phyloP scores from a whole-genome alignment of 1,140 invertebrate species.

The Diabrotica undecimpunctata region DNA sequence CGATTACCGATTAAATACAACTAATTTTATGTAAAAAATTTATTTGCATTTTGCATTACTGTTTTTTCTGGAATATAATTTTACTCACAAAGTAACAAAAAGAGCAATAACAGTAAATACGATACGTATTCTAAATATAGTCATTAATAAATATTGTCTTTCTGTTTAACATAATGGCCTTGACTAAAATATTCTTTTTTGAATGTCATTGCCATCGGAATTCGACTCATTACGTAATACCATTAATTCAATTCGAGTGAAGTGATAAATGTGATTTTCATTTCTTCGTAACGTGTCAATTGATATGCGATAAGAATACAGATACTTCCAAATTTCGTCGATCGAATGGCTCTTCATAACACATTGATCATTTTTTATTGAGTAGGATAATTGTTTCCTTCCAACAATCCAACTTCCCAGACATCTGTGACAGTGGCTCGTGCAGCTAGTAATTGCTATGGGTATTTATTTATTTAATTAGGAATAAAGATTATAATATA shows the following conservation, averaged over 20 bases:
- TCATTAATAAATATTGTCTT: too few relatives aligned
- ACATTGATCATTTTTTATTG: background rate
- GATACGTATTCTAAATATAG: too few relatives aligned
- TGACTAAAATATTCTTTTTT: background rate
- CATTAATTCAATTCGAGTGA: background rate
- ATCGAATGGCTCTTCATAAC: background rate
- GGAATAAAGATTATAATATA: too few relatives aligned
- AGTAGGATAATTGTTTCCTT: background rate
- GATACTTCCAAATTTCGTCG: background rate
- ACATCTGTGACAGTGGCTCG: too few relatives aligned
- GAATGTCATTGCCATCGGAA: background rate
- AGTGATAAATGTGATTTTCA: background rate
- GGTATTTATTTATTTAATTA: too few relatives aligned
- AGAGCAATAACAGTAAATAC: too few relatives aligned
- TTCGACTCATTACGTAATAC: background rate
- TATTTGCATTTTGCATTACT: too few relatives aligned
- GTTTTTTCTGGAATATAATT: too few relatives aligned
- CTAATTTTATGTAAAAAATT: too few relatives aligned
- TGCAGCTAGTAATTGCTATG: too few relatives aligned
- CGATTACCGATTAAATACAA: too few relatives aligned
- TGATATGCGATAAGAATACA: background rate
- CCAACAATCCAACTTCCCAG: background rate
- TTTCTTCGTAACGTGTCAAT: background rate
- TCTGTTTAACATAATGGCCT: background rate
- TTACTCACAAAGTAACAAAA: too few relatives aligned